Base-by-base conservation (phyloP, 2,797 vertebrate genomes). In the Masticophis lateralis region DNA sequence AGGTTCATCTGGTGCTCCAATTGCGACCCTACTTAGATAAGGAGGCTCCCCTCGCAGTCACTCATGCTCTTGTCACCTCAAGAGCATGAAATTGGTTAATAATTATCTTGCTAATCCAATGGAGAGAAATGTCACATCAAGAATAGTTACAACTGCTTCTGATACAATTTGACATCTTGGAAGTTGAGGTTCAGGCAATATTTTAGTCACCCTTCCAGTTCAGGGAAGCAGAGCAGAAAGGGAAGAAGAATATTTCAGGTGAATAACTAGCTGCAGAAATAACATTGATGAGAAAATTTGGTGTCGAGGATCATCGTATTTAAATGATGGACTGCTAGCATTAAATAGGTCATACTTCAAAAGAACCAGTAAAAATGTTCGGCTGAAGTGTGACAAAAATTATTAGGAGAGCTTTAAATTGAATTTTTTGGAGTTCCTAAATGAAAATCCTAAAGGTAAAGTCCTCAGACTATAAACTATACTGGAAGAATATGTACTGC, bases 361-460 rank as follows among this genome's bases (percentile, higher is more conserved):
- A 93, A 94, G 94, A 92, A 27, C 43, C 90, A 1, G 87, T 61
- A 88, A 56, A 11, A 93, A 28, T 92, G 43, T 83, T 51, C 53
- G 16, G 59, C 79, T 89, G 0, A 57, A 32, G 1, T 4, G 28
- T 90, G 47, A 27, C 86, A 74, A 95, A 92, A 79, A 8, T 57
- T 87, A 93, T 55, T 63, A 14, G 88, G 79, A 83, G 43, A 83
- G 22, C 37, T 47, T 83, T 83, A 83, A 47, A 47, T 11, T 47
- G 79, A 47, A 25, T 47, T 83, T 25, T 83, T 83, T 12, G 10
- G 79, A 83, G 43, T 83, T 83, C 22, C 8, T 83, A 83, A 83
- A 83, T 47, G 43, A 83, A 83, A 83, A 47, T 83, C 20, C 43
- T 83, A 83, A 83, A 47, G 10, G 10, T 83, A 2, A 83, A 20